A percentile compares a stretch with the other conserved stretches of the same genome.
phyloP scores from a whole-genome alignment of 1,140 invertebrate species.

The Maniola jurtina region DNA sequence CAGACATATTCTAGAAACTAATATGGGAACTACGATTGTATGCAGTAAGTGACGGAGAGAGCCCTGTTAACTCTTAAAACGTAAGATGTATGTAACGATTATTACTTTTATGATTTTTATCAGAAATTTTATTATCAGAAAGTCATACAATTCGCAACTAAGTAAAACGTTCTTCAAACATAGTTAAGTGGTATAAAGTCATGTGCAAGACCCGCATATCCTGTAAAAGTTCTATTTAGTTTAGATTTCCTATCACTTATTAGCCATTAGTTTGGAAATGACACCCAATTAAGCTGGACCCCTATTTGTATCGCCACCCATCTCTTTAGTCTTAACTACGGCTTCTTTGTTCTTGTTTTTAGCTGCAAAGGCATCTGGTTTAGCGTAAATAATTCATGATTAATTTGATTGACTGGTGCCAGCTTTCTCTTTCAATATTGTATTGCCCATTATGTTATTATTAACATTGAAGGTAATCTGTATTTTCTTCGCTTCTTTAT shows the following conservation, averaged over 20 bases:
- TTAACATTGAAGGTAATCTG: background rate
- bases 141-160: too few relatives aligned
- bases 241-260: constrained; percentile 1
- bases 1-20: too few relatives aligned
- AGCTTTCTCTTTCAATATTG: background rate
- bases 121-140: too few relatives aligned
- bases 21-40: too few relatives aligned
- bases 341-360: constrained; percentile 8
- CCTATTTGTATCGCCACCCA: constrained; percentile 47
- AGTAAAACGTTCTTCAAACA: too few relatives aligned
- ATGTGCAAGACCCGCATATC: too few relatives aligned
- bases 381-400: background rate
- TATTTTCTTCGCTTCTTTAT: background rate
- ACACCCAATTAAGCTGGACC: constrained; percentile 58
- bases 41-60: too few relatives aligned
- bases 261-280: constrained; percentile 56
- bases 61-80: too few relatives aligned
- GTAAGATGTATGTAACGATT: too few relatives aligned
- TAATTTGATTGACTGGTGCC: background rate
- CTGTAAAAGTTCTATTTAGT: background rate
- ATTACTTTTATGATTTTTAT: too few relatives aligned
- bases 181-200: too few relatives aligned
- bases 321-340: background rate
- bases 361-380: background rate
- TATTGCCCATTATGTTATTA: background rate